Conservation (phyloP, 1,140 invertebrate genomes). For the Hycleus cichorii region DNA sequence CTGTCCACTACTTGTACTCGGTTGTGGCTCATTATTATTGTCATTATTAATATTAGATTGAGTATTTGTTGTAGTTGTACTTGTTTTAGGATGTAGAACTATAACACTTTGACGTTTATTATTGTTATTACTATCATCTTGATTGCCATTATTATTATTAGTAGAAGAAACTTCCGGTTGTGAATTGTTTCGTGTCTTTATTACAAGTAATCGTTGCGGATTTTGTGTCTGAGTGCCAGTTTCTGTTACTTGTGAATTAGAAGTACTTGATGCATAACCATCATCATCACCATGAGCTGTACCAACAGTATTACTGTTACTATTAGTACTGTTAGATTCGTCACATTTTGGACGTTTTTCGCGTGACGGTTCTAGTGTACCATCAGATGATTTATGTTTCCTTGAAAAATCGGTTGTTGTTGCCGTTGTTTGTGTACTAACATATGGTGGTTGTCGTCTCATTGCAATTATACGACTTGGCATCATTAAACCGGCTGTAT, state of each 20-base stretch:
- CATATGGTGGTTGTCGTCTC: constrained; percentile 21
- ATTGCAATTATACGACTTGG: constrained; percentile 29
- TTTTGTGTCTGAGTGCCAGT: constrained; percentile 8
- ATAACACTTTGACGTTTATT: neutral
- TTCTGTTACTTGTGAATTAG: neutral
- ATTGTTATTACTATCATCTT: neutral
- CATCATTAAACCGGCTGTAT: constrained; percentile 17
- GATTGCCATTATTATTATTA: neutral
- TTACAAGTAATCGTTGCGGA: constrained; percentile 3
- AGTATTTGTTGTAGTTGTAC: neutral
- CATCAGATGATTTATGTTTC: constrained; percentile 23
- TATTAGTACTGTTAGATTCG: neutral
- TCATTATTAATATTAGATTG: neutral
- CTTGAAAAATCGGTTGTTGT: constrained; percentile 11
- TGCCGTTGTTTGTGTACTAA: constrained; percentile 22
- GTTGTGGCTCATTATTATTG: neutral
- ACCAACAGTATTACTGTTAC: too few relatives aligned
- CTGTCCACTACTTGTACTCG: neutral
- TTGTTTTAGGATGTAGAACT: constrained; percentile 4
- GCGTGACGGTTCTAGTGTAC: constrained; percentile 11
- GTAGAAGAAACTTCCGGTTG: neutral
- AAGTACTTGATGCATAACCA: neutral
- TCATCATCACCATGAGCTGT: too few relatives aligned
- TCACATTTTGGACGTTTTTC: constrained; percentile 14
- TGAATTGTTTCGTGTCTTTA: neutral